Conservation (phyloP, 2,797 vertebrate genomes). For the Pampus argenteus region DNA sequence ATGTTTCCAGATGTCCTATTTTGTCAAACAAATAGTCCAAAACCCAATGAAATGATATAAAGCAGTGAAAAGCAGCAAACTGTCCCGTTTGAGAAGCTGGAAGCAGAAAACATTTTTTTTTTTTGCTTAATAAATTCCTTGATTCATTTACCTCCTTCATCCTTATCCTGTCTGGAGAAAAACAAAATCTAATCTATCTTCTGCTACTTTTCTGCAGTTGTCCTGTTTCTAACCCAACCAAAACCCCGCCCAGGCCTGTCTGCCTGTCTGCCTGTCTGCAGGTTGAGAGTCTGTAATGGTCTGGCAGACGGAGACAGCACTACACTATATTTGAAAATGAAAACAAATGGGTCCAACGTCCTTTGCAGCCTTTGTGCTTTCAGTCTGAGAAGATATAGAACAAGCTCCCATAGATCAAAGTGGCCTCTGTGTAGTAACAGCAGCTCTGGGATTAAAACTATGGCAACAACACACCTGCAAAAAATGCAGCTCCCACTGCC, state of each 20-base stretch:
- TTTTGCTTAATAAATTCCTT: no score
- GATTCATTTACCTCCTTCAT: no score
- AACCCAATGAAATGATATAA: background rate
- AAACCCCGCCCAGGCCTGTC: background rate
- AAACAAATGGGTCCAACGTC: background rate
- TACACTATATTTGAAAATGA: background rate
- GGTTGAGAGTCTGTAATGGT: background rate
- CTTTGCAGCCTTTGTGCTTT: slow-evolving; percentile 2
- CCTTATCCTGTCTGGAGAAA: background rate
- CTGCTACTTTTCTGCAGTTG: background rate
- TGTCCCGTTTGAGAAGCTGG: no score
- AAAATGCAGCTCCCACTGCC: slow-evolving; percentile 20
- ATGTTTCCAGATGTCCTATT: background rate
- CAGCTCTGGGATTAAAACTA: slow-evolving; percentile 51
- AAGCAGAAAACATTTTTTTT: no score
- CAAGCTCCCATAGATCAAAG: slow-evolving; percentile 41
- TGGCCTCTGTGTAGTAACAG: slow-evolving; percentile 38
- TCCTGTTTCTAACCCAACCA: no score
- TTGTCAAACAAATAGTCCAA: background rate
- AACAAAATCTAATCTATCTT: background rate
- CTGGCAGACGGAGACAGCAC: background rate
- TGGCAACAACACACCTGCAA: slow-evolving; percentile 47
- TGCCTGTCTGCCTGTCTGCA: background rate
- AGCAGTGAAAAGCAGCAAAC: background rate
- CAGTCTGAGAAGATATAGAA: slow-evolving; percentile 15